Evolutionary conservation across 2,113 vertebrate species (phyloP), one percentile per base, ranked within the genome.

Genomic region (Scolopax mira): DNA sequence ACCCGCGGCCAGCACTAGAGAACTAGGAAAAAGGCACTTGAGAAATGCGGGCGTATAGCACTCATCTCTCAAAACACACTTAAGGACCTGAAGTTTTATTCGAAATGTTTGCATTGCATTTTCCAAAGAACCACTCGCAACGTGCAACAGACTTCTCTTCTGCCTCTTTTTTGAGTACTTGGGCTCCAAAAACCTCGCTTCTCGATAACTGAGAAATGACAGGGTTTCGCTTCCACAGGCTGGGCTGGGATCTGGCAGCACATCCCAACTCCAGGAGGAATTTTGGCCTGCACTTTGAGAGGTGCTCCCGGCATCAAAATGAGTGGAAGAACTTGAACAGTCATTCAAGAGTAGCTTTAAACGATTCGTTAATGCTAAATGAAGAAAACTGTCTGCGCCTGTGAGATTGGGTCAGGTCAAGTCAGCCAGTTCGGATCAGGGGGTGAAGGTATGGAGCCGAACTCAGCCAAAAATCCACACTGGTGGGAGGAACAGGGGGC

Each of bases 1-100:
- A 89, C 48, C 42, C 24, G n/a, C 2, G 3, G 62, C 49, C 70
- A 48, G 72, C 55, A 42, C 55, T 75, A 24, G 33, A 88, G 52
- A 84, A 82, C 8, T 18, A 79, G 88, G 70, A 89, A 92, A 91
- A 91, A 71, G 44, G 52, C 61, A 92, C 72, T 89, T 89, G 69
- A 92, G 69, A 85, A 79, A 42, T n/a, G 70, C 51, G 92, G 44
- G 61, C 27, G 0, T 61, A 69, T 21, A 66, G 66, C 60, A 39
- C 41, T 81, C 74, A 62, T 65, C 86, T 91, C 89, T 78, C 30
- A 90, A 96, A 70, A 70, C 35, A 70, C 61, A 55, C 62, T 94
- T 67, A 46, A 87, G 61, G 71, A 83, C 37, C 57, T 72, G 75
- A 82, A 88, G 58, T 82, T 66, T 74, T 85, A 86, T 58, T 94